Percentiles rank a stretch among this genome's conserved stretches.
These are phyloP conservation scores for Gastracanthus pulcherrimus DNA, from an alignment of 2,888 invertebrate genomes.

Conservation along the genomic window DNA sequence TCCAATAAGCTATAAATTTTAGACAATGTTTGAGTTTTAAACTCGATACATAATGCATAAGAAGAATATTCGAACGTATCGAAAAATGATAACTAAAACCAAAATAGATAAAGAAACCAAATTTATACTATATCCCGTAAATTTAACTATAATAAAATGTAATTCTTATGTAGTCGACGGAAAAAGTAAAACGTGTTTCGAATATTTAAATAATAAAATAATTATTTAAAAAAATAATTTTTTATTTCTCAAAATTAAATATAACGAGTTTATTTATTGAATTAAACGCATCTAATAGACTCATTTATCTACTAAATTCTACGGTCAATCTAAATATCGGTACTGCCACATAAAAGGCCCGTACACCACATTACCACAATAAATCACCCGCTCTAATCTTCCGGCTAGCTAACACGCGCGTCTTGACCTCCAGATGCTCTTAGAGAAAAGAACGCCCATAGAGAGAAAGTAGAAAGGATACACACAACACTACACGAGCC, in stretches of 20 bases:
- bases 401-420: not conserved
- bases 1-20: not conserved
- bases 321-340: not conserved
- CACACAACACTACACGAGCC: not conserved
- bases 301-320: not conserved
- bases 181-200: too few species aligned
- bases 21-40: not conserved
- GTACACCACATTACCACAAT: not conserved
- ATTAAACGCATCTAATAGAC: not conserved
- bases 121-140: too few species aligned
- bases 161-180: too few species aligned
- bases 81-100: not conserved
- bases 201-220: too few species aligned
- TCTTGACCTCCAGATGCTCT: slow-evolving; percentile 26
- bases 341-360: not conserved
- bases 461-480: slow-evolving; percentile 44
- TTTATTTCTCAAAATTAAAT: too few species aligned
- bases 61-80: not conserved
- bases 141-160: too few species aligned
- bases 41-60: not conserved
- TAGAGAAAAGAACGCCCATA: not conserved
- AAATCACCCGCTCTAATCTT: slow-evolving; percentile 9
- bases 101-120: too few species aligned
- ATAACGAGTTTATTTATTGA: not conserved
- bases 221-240: too few species aligned